Percentiles rank a stretch among this genome's conserved stretches.
Conservation (phyloP, 2,113 vertebrate genomes). For the Prunella himalayana region DNA sequence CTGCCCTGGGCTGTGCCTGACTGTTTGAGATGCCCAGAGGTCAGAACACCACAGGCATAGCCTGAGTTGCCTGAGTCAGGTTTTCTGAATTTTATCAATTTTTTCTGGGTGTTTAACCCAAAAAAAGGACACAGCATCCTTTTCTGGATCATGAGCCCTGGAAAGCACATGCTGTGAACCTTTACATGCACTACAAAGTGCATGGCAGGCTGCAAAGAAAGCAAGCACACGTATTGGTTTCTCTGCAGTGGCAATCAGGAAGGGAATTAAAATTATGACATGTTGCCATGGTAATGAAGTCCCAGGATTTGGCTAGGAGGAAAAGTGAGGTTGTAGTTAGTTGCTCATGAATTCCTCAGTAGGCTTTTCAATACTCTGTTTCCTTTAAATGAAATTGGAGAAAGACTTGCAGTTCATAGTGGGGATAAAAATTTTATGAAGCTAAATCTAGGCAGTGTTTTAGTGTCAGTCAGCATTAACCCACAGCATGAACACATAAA, state of each 20-base stretch:
- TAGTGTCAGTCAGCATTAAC: slow-evolving; percentile 94
- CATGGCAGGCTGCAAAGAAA: not conserved
- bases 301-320: slow-evolving; percentile 54
- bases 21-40: not conserved
- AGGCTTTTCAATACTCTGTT: slow-evolving; percentile 54
- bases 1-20: not conserved
- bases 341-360: slow-evolving; percentile 58
- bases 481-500: slow-evolving; percentile 83
- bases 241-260: slow-evolving; percentile 14
- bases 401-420: slow-evolving; percentile 70
- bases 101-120: not conserved
- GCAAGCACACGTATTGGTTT: not conserved
- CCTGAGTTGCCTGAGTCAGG: not conserved
- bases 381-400: slow-evolving; percentile 64
- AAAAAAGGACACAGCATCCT: not conserved
- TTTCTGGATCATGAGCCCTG: not conserved
- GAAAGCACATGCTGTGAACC: not conserved
- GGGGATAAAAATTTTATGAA: slow-evolving; percentile 89
- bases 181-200: not conserved
- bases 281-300: slow-evolving; percentile 66
- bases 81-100: not conserved
- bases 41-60: not conserved
- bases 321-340: slow-evolving; percentile 51
- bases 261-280: slow-evolving; percentile 59
- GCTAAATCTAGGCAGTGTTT: slow-evolving; percentile 92